Evolutionary conservation across 2,797 vertebrate genomes (phyloP).

Genomic region (Sebastes alutus): DNA sequence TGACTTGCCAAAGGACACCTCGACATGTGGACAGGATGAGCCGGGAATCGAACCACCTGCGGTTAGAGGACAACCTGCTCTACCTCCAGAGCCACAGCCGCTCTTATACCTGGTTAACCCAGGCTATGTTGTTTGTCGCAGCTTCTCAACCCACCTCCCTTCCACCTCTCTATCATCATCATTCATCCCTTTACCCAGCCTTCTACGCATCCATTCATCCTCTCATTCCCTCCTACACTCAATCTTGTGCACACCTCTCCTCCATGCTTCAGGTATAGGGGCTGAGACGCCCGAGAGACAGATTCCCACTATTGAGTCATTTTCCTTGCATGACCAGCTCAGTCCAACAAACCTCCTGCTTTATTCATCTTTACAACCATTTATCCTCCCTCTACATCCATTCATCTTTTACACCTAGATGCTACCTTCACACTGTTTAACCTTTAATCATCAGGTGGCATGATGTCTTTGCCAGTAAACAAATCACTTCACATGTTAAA

Average conservation of each 20-base stretch:
- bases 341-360: neutral
- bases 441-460: conserved; percentile 11
- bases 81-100: neutral
- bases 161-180: neutral
- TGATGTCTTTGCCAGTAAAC: neutral
- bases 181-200: neutral
- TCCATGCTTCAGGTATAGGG: neutral
- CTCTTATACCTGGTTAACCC: neutral
- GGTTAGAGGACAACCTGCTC: neutral
- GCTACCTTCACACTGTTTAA: neutral
- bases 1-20: neutral
- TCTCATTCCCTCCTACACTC: neutral
- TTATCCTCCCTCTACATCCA: neutral
- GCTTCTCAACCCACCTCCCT: neutral
- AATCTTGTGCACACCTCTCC: neutral
- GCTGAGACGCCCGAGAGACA: neutral
- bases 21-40: neutral
- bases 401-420: neutral
- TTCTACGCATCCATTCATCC: neutral
- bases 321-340: neutral
- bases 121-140: neutral
- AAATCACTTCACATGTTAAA: conserved; percentile 3
- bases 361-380: neutral
- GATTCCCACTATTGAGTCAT: neutral
- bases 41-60: neutral